phyloP scores from a whole-genome alignment of 2,113 vertebrate genomes.

The Catagonus wagneri region DNA sequence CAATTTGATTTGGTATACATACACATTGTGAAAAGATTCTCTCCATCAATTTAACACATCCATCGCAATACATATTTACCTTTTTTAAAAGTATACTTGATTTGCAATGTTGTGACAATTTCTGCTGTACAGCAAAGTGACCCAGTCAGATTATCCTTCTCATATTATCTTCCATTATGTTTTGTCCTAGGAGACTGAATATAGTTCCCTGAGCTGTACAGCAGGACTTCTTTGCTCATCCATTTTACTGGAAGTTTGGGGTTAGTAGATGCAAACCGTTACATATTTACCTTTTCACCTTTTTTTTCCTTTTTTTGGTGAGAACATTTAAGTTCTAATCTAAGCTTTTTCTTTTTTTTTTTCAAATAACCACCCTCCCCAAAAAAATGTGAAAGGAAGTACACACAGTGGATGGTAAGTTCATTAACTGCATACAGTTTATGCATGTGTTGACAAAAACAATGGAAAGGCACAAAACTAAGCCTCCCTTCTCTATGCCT shows the following conservation, averaged over 20 bases:
- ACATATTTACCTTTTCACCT: not conserved
- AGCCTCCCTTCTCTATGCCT: not conserved
- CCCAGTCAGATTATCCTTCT: too few relatives aligned
- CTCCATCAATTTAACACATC: not conserved
- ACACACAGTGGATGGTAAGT: not conserved
- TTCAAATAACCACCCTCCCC: not conserved
- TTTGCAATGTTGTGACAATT: too few relatives aligned
- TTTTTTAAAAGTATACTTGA: too few relatives aligned
- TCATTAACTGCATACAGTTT: not conserved
- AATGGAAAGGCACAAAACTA: not conserved
- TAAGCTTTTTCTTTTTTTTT: not conserved
- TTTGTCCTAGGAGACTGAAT: too few relatives aligned
- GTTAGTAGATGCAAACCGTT: too few relatives aligned
- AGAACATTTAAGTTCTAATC: not conserved
- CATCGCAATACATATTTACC: not conserved
- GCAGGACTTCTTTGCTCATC: too few relatives aligned
- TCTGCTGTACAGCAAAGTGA: too few relatives aligned
- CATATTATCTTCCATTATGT: too few relatives aligned
- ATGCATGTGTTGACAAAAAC: not conserved
- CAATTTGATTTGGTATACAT: not conserved
- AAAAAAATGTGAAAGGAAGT: not conserved
- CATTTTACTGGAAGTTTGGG: too few relatives aligned
- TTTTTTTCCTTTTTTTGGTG: not conserved
- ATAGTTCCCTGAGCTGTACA: too few relatives aligned
- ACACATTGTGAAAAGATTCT: not conserved